Evolutionary conservation across 1,140 invertebrate genomes (phyloP).

Genomic region (Drosophila sproati): DNA sequence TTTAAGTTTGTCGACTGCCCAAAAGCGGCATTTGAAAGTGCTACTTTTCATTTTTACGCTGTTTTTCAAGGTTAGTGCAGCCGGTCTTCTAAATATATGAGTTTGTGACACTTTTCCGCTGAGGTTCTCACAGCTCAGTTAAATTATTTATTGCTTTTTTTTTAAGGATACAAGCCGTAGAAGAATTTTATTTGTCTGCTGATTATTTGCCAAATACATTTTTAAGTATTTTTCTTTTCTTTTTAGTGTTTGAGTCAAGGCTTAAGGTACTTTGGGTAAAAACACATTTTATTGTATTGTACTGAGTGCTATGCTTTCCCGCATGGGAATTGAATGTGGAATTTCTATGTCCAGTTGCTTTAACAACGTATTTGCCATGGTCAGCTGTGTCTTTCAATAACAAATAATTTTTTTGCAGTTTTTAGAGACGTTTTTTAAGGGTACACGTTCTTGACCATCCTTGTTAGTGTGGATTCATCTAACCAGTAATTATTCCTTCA

Average conservation of each 20-base stretch:
- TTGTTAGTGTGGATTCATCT: not conserved
- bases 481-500: not conserved
- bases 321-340: no score
- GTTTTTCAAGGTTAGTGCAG: constrained; percentile 53
- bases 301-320: no score
- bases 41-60: constrained; percentile 30
- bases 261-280: no score
- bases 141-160: not conserved
- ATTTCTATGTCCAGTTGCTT: no score
- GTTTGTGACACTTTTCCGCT: not conserved
- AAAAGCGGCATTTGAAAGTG: constrained; percentile 30
- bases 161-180: not conserved
- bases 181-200: not conserved
- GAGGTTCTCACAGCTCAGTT: not conserved
- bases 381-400: no score
- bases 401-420: no score
- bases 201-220: no score
- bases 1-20: constrained; percentile 27
- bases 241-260: no score
- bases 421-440: not conserved
- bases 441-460: not conserved
- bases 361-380: no score
- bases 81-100: no score
- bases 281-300: no score
- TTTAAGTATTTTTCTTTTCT: no score